These are phyloP conservation scores for Orgyia antiqua DNA, from an alignment of 2,888 invertebrate species.

Conservation along the genomic window DNA sequence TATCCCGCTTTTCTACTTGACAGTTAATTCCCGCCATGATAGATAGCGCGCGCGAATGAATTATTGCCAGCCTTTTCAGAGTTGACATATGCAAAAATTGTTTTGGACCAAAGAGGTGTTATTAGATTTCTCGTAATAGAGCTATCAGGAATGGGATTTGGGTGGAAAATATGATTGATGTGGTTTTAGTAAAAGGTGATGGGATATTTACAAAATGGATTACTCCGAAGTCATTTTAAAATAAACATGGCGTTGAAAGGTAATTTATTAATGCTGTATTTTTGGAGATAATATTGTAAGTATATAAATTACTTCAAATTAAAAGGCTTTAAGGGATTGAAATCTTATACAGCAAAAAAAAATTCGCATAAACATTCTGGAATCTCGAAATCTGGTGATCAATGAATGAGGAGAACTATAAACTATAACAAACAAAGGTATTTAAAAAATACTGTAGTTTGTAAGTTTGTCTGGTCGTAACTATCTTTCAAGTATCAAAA, in stretches of 20 bases:
- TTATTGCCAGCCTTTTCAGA: conserved; percentile 55
- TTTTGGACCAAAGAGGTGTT: conserved; percentile 67
- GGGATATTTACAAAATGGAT: conserved; percentile 4
- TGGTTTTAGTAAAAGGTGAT: conserved; percentile 13
- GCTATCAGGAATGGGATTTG: conserved; percentile 38
- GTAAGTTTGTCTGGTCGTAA: too few relatives aligned
- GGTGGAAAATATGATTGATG: conserved; percentile 19
- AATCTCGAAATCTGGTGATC: too few relatives aligned
- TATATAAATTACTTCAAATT: too few relatives aligned
- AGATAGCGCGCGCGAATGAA: conserved; percentile 60
- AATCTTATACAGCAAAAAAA: too few relatives aligned
- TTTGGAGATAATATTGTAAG: too few relatives aligned
- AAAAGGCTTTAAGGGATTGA: too few relatives aligned
- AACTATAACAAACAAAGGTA: too few relatives aligned
- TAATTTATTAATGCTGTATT: not conserved
- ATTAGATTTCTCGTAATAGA: conserved; percentile 55
- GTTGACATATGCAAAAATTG: conserved; percentile 78
- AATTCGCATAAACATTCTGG: too few relatives aligned
- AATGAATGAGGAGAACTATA: too few relatives aligned
- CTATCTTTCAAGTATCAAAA: too few relatives aligned
- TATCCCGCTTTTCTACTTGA: conserved; percentile 46
- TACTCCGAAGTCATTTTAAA: not conserved
- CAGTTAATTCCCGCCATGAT: conserved; percentile 74
- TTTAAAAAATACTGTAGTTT: too few relatives aligned
- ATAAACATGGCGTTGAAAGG: not conserved